These are phyloP conservation scores for Clistopyga incitator DNA, from an alignment of 2,888 invertebrate species.

Conservation along the genomic window DNA sequence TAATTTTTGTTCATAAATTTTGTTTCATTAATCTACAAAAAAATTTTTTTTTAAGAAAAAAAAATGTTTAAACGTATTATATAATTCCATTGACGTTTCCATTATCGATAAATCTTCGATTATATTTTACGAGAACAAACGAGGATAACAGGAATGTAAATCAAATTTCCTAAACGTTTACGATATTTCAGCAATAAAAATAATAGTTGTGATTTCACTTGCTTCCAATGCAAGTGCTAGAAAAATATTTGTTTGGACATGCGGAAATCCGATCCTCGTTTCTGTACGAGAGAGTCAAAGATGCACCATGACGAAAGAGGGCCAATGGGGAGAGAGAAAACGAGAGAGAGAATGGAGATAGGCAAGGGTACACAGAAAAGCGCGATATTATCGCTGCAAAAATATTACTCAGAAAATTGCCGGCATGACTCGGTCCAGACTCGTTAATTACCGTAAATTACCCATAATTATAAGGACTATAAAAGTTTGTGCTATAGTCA, in stretches of 20 bases:
- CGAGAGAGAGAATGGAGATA: slow-evolving; percentile 44
- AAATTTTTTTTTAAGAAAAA: too few relatives aligned
- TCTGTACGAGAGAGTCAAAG: slow-evolving; percentile 23
- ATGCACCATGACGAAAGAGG: slow-evolving; percentile 46
- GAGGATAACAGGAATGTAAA: too few relatives aligned
- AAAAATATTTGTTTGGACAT: not conserved
- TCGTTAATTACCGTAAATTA: slow-evolving; percentile 84
- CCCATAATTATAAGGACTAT: slow-evolving; percentile 84
- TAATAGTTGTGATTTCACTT: not conserved
- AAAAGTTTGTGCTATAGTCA: slow-evolving; percentile 84
- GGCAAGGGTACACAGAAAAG: slow-evolving; percentile 74
- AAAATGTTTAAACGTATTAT: too few relatives aligned
- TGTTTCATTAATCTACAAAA: too few relatives aligned
- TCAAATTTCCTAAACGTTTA: too few relatives aligned
- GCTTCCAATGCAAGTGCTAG: not conserved
- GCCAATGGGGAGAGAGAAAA: slow-evolving; percentile 48
- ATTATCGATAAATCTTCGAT: too few relatives aligned
- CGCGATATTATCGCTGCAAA: slow-evolving; percentile 83
- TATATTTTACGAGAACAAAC: too few relatives aligned
- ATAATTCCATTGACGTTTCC: too few relatives aligned
- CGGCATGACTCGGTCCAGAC: slow-evolving; percentile 83
- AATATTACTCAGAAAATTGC: slow-evolving; percentile 84
- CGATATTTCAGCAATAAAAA: not conserved
- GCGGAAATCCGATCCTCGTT: too few relatives aligned
- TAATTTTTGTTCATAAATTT: too few relatives aligned